Percentiles rank a stretch among this genome's conserved stretches.
Conservation (phyloP, 2,113 vertebrate genomes). For the Ochotona curzoniae region DNA sequence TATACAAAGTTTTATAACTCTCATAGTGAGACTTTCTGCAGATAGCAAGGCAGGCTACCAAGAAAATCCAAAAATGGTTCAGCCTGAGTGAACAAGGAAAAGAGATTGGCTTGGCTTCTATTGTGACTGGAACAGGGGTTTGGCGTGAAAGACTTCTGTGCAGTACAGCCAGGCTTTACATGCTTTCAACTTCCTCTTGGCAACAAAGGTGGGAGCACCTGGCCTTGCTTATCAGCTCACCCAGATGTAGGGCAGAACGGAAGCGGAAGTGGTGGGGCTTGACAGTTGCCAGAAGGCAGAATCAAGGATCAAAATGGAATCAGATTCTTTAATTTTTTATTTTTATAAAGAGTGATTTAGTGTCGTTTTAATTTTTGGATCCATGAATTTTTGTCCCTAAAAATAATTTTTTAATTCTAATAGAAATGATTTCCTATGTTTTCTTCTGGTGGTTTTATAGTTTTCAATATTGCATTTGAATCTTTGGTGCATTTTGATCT, state of each 20-base stretch:
- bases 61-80: not conserved
- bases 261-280: slow-evolving; percentile 9
- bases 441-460: slow-evolving; percentile 39
- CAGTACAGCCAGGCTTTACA: not conserved
- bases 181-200: slow-evolving; percentile 56
- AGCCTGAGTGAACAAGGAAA: not conserved
- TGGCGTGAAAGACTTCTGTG: slow-evolving; percentile 41
- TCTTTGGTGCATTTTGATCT: not conserved
- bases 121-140: not conserved
- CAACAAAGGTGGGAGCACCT: slow-evolving; percentile 69
- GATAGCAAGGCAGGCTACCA: not conserved
- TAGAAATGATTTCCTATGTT: not conserved
- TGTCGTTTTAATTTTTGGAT: not conserved
- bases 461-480: slow-evolving; percentile 41
- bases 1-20: slow-evolving; percentile 3
- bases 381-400: slow-evolving; percentile 47
- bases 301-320: slow-evolving; percentile 21
- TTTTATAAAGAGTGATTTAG: slow-evolving; percentile 21
- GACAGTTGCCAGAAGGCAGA: slow-evolving; percentile 21
- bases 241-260: slow-evolving; percentile 47
- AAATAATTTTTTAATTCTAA: slow-evolving; percentile 34
- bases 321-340: not conserved
- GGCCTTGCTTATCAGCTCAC: slow-evolving; percentile 50
- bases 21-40: slow-evolving; percentile 10
- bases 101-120: slow-evolving; percentile 17